phyloP scores from a whole-genome alignment of 92 coral and sea anemone species.

The Umimayanthus kanabou region DNA sequence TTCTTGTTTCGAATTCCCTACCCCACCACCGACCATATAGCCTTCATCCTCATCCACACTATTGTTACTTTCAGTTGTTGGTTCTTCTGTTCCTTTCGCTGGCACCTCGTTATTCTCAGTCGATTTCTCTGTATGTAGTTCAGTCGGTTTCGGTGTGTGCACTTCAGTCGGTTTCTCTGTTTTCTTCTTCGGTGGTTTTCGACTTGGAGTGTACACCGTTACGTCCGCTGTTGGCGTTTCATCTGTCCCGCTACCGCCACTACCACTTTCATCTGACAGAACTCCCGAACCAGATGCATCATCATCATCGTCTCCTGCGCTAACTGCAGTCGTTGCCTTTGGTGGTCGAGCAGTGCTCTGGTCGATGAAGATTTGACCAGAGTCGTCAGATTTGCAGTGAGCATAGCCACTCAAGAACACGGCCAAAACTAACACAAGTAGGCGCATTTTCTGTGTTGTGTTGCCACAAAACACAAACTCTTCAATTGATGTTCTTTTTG shows the following conservation, averaged over 20 bases:
- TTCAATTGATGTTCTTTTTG: background rate
- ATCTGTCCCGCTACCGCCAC: slow-evolving; percentile 48
- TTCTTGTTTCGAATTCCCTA: background rate
- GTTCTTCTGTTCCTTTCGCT: background rate
- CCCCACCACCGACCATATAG: background rate
- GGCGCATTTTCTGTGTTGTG: slow-evolving; percentile 45
- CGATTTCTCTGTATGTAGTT: background rate
- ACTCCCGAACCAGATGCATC: slow-evolving; percentile 51
- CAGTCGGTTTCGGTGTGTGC: background rate
- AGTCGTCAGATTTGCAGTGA: slow-evolving; percentile 53
- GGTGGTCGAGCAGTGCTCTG: slow-evolving; percentile 35
- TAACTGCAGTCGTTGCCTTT: slow-evolving; percentile 28
- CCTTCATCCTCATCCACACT: background rate
- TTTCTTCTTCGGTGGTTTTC: background rate
- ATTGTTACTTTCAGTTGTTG: slow-evolving; percentile 23
- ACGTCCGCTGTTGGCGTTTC: slow-evolving; percentile 29
- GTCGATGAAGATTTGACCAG: slow-evolving; percentile 56
- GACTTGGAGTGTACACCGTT: slow-evolving; percentile 1
- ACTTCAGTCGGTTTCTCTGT: background rate
- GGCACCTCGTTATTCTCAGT: background rate
- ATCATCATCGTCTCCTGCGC: slow-evolving; percentile 63
- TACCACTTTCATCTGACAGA: slow-evolving; percentile 57
- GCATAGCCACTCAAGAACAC: slow-evolving; percentile 47
- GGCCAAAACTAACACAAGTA: slow-evolving; percentile 56
- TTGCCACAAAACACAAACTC: background rate